Conservation (phyloP, 2,888 invertebrate genomes). For the Choreutis nemorana region DNA sequence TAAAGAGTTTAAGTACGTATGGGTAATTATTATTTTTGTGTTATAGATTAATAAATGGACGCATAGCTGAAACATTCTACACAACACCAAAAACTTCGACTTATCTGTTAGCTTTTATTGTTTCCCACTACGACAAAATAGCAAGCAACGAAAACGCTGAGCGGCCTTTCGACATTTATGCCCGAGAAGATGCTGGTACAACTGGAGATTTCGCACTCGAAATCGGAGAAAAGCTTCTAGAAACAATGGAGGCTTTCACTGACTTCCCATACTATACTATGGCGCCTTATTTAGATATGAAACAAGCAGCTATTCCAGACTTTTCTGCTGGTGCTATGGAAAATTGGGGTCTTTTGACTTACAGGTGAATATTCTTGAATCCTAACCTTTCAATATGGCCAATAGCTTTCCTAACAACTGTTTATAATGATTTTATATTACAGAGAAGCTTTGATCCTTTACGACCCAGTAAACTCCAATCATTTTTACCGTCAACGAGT, state of each 20-base stretch:
- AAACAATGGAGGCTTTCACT: slow-evolving; percentile 67
- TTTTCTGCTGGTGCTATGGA: slow-evolving; percentile 85
- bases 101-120: slow-evolving; percentile 85
- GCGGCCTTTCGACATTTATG: slow-evolving; percentile 45
- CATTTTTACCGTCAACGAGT: slow-evolving; percentile 70
- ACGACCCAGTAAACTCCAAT: slow-evolving; percentile 47
- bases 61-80: slow-evolving; percentile 47
- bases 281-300: slow-evolving; percentile 56
- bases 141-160: slow-evolving; percentile 17
- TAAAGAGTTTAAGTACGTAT: too few species aligned
- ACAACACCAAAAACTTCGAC: slow-evolving; percentile 77
- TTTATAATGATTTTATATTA: slow-evolving; percentile 7
- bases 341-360: slow-evolving; percentile 85
- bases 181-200: slow-evolving; percentile 39
- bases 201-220: slow-evolving; percentile 51
- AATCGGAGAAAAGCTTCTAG: slow-evolving; percentile 48
- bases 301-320: slow-evolving; percentile 81
- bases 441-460: slow-evolving; percentile 69
- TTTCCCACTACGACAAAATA: slow-evolving; percentile 73
- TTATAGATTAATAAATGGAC: slow-evolving; percentile 22
- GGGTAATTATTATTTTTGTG: too few species aligned
- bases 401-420: not conserved
- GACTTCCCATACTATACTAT: slow-evolving; percentile 56
- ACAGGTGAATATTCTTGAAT: slow-evolving; percentile 51
- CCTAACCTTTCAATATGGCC: not conserved